Evolutionary conservation across 1,140 invertebrate genomes (phyloP).

Genomic region (Brevipalpus yothersi): DNA sequence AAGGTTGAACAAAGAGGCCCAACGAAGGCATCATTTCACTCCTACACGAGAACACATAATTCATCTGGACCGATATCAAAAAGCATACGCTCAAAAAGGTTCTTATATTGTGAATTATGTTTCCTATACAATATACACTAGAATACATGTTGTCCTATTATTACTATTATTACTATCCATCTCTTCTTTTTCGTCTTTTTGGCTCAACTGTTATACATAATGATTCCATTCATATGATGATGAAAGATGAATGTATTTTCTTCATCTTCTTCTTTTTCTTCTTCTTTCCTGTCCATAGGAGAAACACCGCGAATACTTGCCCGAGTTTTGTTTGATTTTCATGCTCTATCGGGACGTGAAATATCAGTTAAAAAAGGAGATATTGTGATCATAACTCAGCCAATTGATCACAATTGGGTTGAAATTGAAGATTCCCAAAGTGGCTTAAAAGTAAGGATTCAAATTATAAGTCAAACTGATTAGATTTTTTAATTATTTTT

Average conservation of each 20-base stretch:
- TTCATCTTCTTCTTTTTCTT: too few species aligned
- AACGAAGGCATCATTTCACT: conserved; percentile 6
- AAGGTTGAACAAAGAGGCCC: background rate
- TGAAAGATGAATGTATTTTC: too few species aligned
- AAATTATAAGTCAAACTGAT: background rate
- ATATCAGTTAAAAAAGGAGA: conserved; percentile 69
- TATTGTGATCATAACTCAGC: conserved; percentile 54
- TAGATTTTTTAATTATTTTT: too few species aligned
- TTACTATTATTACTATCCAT: too few species aligned
- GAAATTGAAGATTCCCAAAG: conserved; percentile 48
- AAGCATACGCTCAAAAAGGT: conserved; percentile 6
- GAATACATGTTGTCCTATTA: too few species aligned
- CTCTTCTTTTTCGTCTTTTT: too few species aligned
- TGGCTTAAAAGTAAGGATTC: conserved; percentile 6
- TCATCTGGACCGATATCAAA: conserved; percentile 8
- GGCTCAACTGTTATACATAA: too few species aligned
- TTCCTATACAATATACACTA: too few species aligned
- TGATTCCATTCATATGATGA: too few species aligned
- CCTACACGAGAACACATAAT: conserved; percentile 3
- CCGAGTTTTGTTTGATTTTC: conserved; percentile 7
- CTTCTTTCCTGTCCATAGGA: background rate
- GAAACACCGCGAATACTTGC: background rate
- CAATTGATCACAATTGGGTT: conserved; percentile 81
- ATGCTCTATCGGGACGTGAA: conserved; percentile 30
- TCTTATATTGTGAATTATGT: background rate